Evolutionary conservation across 2,113 vertebrate species (phyloP).

Genomic region (Phaethon lepturus): DNA sequence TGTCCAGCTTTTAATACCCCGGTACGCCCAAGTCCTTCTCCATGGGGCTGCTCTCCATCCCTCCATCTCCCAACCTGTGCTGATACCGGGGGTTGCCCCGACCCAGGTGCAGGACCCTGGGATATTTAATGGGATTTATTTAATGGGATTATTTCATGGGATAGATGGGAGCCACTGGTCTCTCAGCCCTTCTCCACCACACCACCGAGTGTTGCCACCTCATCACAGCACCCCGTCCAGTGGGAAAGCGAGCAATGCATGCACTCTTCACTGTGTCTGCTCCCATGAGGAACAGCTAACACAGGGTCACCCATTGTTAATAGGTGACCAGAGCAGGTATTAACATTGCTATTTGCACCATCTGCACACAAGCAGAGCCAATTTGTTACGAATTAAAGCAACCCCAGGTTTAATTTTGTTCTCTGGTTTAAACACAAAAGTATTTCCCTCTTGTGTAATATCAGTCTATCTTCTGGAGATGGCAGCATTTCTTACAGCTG

Average conservation of each 20-base stretch:
- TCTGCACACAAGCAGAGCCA: background rate
- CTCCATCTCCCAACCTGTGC: too few species aligned
- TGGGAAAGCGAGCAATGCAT: background rate
- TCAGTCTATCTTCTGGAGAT: background rate
- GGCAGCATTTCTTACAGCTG: conserved; percentile 44
- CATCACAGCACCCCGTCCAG: background rate
- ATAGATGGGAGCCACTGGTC: background rate
- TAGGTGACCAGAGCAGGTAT: background rate
- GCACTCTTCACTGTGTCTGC: rapidly evolving
- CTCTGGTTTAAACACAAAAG: background rate
- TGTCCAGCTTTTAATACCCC: too few species aligned
- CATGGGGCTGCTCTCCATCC: too few species aligned
- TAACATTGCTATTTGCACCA: background rate
- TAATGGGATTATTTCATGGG: background rate
- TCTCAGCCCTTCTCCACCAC: background rate
- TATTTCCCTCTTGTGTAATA: background rate
- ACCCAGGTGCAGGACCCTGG: too few species aligned
- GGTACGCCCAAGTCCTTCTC: too few species aligned
- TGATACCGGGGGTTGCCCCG: too few species aligned
- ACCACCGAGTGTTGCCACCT: background rate
- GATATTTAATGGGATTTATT: too few species aligned
- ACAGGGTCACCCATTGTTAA: background rate
- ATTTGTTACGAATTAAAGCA: background rate
- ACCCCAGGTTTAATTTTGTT: background rate
- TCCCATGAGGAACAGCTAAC: background rate